phyloP scores from a whole-genome alignment of 2,797 vertebrate genomes.

The Hoplostethus atlanticus region DNA sequence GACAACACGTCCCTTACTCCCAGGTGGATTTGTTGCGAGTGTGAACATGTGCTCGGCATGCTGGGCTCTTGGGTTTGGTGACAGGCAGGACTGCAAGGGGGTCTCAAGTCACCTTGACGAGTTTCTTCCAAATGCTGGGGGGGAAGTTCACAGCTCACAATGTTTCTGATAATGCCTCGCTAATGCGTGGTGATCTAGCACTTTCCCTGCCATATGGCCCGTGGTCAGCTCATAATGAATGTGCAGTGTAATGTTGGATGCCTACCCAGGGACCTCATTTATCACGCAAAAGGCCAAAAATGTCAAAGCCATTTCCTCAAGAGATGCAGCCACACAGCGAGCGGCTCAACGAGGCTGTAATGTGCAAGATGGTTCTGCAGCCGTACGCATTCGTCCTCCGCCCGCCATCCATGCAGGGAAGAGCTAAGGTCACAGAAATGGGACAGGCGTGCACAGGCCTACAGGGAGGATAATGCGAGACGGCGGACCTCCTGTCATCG shows the following conservation, averaged over 20 bases:
- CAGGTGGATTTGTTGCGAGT: conserved; percentile 18
- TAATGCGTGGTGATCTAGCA: conserved; percentile 43
- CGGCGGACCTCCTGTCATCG: conserved; percentile 40
- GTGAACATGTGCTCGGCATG: neutral
- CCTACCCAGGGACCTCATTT: conserved; percentile 73
- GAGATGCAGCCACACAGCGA: conserved; percentile 62
- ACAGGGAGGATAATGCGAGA: conserved; percentile 49
- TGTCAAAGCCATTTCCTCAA: conserved; percentile 72
- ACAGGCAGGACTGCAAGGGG: conserved; percentile 1
- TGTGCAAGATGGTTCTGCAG: conserved; percentile 30
- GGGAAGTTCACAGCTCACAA: neutral
- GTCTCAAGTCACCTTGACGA: neutral
- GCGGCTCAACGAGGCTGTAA: conserved; percentile 62
- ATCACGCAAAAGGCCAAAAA: conserved; percentile 75
- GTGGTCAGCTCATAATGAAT: conserved; percentile 70
- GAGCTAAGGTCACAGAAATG: conserved; percentile 50
- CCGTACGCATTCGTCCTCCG: conserved; percentile 39
- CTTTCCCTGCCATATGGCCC: conserved; percentile 39
- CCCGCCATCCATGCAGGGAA: conserved; percentile 16
- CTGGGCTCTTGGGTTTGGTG: neutral
- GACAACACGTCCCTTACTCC: neutral
- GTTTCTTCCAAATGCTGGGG: conserved; percentile 4
- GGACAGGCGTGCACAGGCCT: conserved; percentile 30
- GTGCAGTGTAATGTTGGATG: conserved; percentile 59
- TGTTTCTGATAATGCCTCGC: conserved; percentile 28